Base-by-base conservation (phyloP, 2,113 vertebrate species). In the Seriola dumerili region DNA sequence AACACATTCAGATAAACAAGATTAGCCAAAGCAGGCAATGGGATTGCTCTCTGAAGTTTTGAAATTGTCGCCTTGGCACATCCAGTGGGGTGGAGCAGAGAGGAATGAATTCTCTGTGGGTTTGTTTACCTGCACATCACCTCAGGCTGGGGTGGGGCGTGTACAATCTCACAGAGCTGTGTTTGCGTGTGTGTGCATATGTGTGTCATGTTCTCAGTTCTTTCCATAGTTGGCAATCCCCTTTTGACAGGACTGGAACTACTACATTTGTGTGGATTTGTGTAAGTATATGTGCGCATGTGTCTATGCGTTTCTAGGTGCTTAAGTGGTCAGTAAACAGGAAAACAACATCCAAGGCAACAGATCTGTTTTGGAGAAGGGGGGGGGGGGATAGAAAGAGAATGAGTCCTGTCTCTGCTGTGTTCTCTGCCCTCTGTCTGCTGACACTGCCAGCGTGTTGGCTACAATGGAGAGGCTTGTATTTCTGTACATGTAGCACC, bases 301-400 rank as follows among this genome's bases (percentile, higher is more conserved):
- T 87, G 48, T 90, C n/a, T 76, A 72, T 76, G 85, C 64, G 81
- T 88, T 79, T 87, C 80, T 92, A 92, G 88, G 91, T 92, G 91
- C 90, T 91, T 71, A 81, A 88, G 91, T 91, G 81, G 85, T 88
- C 75, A 72, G 88, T 90, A 90, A 93, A 93, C 87, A 90, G 79
- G 81, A 91, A 93, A 91, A 88, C 78, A 91, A 93, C n/a, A 68
- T 92, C 92, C 91, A 94, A 94, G 92, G 93, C 92, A 94, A 94
- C 93, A 86, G 78, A 91, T 93, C 68, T 78, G 86, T 85, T 91
- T 86, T 88, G 36, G 52, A 80, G 65, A 65, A 83, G 57, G 69
- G 63, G 62, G 25, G 34, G 36, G 80, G 77, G 74, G 79, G 76
- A 81, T 84, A 68, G 76, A 86, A 86, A 84, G 78, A 84, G 83